Evolutionary conservation across 2,113 vertebrate species (phyloP), one percentile per base, ranked within the genome.

Genomic region (Xiphophorus hellerii): DNA sequence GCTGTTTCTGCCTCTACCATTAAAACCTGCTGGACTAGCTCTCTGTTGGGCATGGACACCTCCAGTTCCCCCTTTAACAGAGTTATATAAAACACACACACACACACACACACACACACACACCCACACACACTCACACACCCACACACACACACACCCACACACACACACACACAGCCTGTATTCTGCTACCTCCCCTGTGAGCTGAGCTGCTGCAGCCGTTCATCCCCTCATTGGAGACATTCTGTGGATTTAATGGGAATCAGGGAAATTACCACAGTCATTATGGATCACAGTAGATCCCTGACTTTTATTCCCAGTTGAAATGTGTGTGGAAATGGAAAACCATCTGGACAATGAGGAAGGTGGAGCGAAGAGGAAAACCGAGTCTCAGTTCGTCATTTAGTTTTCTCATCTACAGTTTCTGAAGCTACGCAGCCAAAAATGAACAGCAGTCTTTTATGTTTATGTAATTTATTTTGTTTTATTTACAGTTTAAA

Each of bases 21-120:
- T 90, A 90, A 90, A 90, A 87, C 73, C 75, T 87, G 85, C 71
- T 83, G 86, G 72, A 91, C 91, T 77, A 92, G 88, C 9, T 62
- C 84, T 85, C 85, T 77, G 70, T 64, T 78, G 76, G 70, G 80
- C 90, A 64, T 31, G 69, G 82, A 80, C 80, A 76, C 85, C 81
- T 88, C 83, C 87, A 82, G 80, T 70, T 62, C 39, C 42, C 80
- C 72, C 65, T 35, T 28, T 51, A 30, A 60, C 66, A 58, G 13
- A 66, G 51, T 81, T 71, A 74, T 74, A 77, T 29, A n/a, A 70
- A 62, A 42, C 68, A 62, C 58, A 61, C n/a, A 69, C 67, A 64
- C 0, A 37, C 13, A 65, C 30, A 30, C 30, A 30, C 30, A 30
- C 30, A 30, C 30, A 30, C 30, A 42, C 68, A n/a, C n/a, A n/a